These are phyloP conservation scores for Agrochola lota DNA, from an alignment of 2,888 invertebrate species.

Conservation along the genomic window DNA sequence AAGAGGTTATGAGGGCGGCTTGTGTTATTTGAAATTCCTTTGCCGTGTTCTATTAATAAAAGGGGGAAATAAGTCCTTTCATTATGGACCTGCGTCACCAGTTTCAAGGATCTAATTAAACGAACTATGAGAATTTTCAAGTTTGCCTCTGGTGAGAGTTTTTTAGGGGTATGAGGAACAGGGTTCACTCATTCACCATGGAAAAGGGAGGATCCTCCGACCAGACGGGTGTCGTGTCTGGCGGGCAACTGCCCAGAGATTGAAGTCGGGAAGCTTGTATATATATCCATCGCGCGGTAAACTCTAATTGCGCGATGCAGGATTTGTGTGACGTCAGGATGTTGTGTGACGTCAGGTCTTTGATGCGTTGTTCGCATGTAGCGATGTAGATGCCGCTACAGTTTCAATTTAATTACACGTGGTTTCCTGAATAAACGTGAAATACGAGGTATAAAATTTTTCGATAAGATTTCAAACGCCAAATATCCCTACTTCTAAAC, in stretches of 20 bases:
- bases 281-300: no score
- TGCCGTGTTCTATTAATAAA: slow-evolving; percentile 14
- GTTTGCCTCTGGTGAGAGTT: not conserved
- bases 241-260: no score
- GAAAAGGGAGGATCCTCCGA: no score
- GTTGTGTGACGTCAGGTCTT: no score
- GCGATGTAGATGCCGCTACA: no score
- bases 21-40: slow-evolving; percentile 44
- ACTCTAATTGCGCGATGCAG: no score
- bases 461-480: not conserved
- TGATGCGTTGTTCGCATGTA: no score
- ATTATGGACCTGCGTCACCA: slow-evolving; percentile 7
- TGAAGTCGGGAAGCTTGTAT: no score
- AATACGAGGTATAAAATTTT: not conserved
- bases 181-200: no score
- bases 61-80: not conserved
- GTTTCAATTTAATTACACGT: not conserved
- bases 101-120: not conserved
- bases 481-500: not conserved
- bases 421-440: not conserved
- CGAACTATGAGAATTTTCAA: not conserved
- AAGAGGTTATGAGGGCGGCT: slow-evolving; percentile 31
- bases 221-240: no score
- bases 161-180: no score
- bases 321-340: no score